These are phyloP conservation scores for Callocephalon fimbriatum DNA, from an alignment of 2,113 vertebrate genomes.

Conservation along the genomic window DNA sequence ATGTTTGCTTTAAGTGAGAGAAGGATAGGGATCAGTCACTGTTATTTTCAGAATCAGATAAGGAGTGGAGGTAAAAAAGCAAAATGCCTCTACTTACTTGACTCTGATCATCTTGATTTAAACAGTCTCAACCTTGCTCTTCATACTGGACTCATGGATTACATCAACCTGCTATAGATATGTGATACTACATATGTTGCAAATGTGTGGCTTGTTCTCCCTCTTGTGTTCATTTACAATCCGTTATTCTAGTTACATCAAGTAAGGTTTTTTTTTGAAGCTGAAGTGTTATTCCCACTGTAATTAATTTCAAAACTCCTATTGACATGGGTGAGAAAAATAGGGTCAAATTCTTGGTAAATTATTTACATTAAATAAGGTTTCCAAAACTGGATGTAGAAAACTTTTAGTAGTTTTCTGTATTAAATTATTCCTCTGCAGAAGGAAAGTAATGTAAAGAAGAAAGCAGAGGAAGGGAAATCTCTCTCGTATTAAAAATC, in stretches of 20 bases:
- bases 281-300: background rate
- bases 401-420: background rate
- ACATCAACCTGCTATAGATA: background rate
- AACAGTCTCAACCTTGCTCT: background rate
- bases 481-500: background rate
- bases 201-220: conserved; percentile 58
- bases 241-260: background rate
- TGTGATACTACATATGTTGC: background rate
- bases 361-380: background rate
- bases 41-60: background rate
- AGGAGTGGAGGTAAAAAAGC: background rate
- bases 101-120: background rate
- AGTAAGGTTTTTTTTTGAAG: background rate
- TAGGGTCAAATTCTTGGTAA: background rate
- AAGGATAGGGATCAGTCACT: background rate
- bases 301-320: background rate
- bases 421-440: background rate
- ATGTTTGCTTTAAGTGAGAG: background rate
- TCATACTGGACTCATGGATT: background rate
- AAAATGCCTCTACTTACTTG: background rate
- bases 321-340: background rate
- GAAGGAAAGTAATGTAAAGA: background rate
- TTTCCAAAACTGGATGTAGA: background rate
- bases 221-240: conserved; percentile 49
- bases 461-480: background rate